Percentiles rank a stretch among this genome's conserved stretches.
phyloP scores from a whole-genome alignment of 2,888 invertebrate species.

The Mythimna lalbum region DNA sequence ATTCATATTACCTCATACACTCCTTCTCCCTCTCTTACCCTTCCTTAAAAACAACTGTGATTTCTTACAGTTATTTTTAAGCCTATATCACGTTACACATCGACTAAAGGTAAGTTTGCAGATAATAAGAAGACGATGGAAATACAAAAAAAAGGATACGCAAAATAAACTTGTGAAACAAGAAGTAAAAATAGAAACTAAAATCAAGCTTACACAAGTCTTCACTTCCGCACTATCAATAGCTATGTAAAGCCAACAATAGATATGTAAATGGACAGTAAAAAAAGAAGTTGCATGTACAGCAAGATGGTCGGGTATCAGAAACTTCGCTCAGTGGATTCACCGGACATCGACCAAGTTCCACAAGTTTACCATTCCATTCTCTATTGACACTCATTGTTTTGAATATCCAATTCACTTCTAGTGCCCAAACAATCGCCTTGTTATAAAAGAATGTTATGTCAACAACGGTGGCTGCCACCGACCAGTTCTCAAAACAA shows the following conservation, averaged over 20 bases:
- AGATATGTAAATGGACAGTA: slow-evolving; percentile 32
- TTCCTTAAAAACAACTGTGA: background rate
- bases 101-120: background rate
- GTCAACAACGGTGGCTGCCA: slow-evolving; percentile 76
- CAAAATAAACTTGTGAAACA: background rate
- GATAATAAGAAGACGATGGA: background rate
- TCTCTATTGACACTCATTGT: slow-evolving; percentile 71
- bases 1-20: background rate
- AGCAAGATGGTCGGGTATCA: slow-evolving; percentile 62
- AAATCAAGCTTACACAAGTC: slow-evolving; percentile 50
- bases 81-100: background rate
- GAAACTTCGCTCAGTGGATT: slow-evolving; percentile 71
- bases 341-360: slow-evolving; percentile 84
- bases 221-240: slow-evolving; percentile 46
- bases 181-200: slow-evolving; percentile 27
- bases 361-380: slow-evolving; percentile 73
- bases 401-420: slow-evolving; percentile 76
- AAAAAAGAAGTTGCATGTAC: slow-evolving; percentile 38
- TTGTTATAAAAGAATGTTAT: slow-evolving; percentile 79
- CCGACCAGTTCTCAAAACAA: slow-evolving; percentile 74
- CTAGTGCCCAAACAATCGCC: slow-evolving; percentile 78
- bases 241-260: slow-evolving; percentile 13
- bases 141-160: background rate
- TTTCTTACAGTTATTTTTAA: background rate
- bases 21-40: background rate